These are phyloP conservation scores for Osmoderma eremita DNA, from an alignment of 2,888 invertebrate genomes.

Conservation along the genomic window DNA sequence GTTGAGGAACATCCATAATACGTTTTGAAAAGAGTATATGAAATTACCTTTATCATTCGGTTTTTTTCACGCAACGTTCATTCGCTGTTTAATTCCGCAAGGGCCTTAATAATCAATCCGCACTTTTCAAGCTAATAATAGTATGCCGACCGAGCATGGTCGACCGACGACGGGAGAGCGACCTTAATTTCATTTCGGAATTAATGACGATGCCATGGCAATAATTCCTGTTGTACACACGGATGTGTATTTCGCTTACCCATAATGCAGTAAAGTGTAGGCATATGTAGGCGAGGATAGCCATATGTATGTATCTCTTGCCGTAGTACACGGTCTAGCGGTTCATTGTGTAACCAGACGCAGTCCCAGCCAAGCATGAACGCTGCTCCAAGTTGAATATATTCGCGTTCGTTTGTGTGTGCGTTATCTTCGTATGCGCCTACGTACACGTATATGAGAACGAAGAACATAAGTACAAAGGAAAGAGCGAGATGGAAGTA, in stretches of 20 bases:
- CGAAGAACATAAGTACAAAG: not conserved
- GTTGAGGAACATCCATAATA: too few relatives aligned
- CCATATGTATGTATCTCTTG: too few relatives aligned
- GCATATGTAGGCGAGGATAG: too few relatives aligned
- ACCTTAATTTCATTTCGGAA: slow-evolving; percentile 26
- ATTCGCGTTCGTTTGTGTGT: too few relatives aligned
- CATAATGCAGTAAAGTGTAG: too few relatives aligned
- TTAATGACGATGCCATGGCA: slow-evolving; percentile 14
- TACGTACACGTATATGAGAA: not conserved
- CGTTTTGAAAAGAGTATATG: too few relatives aligned
- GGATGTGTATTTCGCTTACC: not conserved
- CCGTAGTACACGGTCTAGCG: slow-evolving; percentile 26
- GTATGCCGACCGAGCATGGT: not conserved
- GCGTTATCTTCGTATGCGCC: too few relatives aligned
- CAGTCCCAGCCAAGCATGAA: slow-evolving; percentile 13
- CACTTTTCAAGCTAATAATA: slow-evolving; percentile 21
- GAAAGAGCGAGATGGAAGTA: slow-evolving; percentile 8
- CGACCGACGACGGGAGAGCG: slow-evolving; percentile 10
- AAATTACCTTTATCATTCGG: too few relatives aligned
- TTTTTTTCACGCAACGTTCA: too few relatives aligned
- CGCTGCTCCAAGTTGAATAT: not conserved
- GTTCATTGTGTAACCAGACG: slow-evolving; percentile 33
- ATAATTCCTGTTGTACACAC: slow-evolving; percentile 18
- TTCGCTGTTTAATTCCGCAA: slow-evolving; percentile 12
- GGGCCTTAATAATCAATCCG: slow-evolving; percentile 19